phyloP scores from a whole-genome alignment of 2,797 vertebrate genomes.

The Agapornis canus region DNA sequence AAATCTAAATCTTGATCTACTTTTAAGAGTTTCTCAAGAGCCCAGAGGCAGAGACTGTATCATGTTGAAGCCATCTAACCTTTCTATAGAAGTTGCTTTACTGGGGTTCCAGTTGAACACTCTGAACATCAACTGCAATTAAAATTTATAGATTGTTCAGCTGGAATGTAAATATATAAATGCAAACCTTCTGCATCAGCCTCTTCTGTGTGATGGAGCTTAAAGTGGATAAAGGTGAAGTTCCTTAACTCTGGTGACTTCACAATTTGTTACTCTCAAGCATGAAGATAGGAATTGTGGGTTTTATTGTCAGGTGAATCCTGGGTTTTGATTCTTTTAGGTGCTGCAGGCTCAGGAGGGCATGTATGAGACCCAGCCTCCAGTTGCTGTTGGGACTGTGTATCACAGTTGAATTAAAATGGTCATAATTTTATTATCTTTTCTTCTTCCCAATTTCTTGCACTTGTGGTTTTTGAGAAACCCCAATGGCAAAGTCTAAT shows the following conservation, averaged over 20 bases:
- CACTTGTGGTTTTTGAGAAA: conserved; percentile 65
- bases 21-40: not conserved
- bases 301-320: not conserved
- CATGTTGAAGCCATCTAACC: not conserved
- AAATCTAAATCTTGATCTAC: not conserved
- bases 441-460: conserved; percentile 70
- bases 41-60: not conserved
- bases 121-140: not conserved
- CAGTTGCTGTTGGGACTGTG: not conserved
- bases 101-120: not conserved
- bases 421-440: not conserved
- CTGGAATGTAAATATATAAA: not conserved
- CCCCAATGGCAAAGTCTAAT: conserved; percentile 78
- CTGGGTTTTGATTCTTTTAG: not conserved
- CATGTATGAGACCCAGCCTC: not conserved
- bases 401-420: not conserved
- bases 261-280: not conserved
- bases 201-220: not conserved
- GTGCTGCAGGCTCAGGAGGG: not conserved
- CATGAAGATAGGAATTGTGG: not conserved
- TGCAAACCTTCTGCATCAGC: not conserved
- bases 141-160: not conserved
- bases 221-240: not conserved
- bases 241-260: not conserved
- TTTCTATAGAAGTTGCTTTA: not conserved